These are phyloP conservation scores for Podargus strigoides DNA, from an alignment of 2,797 vertebrate species.

Conservation along the genomic window DNA sequence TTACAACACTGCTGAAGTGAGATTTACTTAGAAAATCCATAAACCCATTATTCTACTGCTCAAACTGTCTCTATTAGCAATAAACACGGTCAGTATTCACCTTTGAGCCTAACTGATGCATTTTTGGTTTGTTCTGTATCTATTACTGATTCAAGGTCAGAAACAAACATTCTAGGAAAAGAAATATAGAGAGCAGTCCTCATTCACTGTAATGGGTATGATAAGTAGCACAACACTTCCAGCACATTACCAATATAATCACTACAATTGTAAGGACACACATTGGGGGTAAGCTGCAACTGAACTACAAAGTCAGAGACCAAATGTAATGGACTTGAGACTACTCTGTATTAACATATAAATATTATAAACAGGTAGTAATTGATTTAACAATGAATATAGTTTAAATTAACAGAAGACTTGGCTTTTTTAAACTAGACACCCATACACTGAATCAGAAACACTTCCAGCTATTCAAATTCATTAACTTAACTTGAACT, in stretches of 20 bases:
- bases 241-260: not conserved
- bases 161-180: not conserved
- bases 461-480: not conserved
- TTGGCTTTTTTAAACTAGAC: not conserved
- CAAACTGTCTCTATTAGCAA: not conserved
- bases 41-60: not conserved
- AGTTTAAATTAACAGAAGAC: not conserved
- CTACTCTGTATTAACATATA: not conserved
- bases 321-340: not conserved
- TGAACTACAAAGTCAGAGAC: not conserved
- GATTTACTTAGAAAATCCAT: not conserved
- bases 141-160: not conserved
- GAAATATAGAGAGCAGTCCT: not conserved
- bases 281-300: not conserved
- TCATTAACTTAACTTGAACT: not conserved
- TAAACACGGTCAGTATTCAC: not conserved
- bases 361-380: not conserved
- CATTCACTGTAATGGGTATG: not conserved
- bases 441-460: not conserved
- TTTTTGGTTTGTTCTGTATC: not conserved
- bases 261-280: not conserved
- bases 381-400: not conserved
- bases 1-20: not conserved
- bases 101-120: not conserved
- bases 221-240: not conserved